phyloP scores from a whole-genome alignment of 1,140 invertebrate genomes.

The Trissolcus basalis region DNA sequence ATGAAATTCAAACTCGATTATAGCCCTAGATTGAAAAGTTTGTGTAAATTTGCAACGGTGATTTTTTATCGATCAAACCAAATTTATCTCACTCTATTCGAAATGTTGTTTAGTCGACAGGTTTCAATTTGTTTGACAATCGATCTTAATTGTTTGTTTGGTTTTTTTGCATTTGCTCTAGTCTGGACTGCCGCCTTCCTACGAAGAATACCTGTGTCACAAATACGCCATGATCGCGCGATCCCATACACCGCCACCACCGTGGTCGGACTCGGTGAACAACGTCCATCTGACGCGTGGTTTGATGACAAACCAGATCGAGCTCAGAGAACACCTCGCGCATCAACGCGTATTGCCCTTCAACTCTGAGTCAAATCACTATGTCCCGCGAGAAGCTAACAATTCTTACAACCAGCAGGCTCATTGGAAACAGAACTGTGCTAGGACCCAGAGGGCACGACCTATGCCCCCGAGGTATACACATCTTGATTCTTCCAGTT shows the following conservation, averaged over 20 bases:
- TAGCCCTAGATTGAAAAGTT: too few relatives aligned
- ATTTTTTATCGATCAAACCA: too few relatives aligned
- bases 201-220: constrained; percentile 72
- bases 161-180: constrained; percentile 20
- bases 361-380: constrained; percentile 61
- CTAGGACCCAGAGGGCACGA: constrained; percentile 61
- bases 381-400: constrained; percentile 43
- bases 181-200: constrained; percentile 72
- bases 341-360: constrained; percentile 60
- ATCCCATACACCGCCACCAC: constrained; percentile 73
- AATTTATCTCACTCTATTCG: too few relatives aligned
- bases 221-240: constrained; percentile 69
- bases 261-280: constrained; percentile 69
- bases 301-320: constrained; percentile 63
- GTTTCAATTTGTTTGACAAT: not conserved
- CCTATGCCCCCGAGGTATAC: constrained; percentile 69
- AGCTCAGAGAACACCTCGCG: constrained; percentile 67
- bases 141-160: constrained; percentile 1
- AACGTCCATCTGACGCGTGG: constrained; percentile 63
- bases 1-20: too few relatives aligned
- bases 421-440: constrained; percentile 64
- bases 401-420: constrained; percentile 56
- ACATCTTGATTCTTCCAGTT: not conserved
- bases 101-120: too few relatives aligned
- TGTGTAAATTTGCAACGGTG: too few relatives aligned